These are phyloP conservation scores for Pissodes strobi DNA, from an alignment of 1,140 invertebrate species.

Conservation along the genomic window DNA sequence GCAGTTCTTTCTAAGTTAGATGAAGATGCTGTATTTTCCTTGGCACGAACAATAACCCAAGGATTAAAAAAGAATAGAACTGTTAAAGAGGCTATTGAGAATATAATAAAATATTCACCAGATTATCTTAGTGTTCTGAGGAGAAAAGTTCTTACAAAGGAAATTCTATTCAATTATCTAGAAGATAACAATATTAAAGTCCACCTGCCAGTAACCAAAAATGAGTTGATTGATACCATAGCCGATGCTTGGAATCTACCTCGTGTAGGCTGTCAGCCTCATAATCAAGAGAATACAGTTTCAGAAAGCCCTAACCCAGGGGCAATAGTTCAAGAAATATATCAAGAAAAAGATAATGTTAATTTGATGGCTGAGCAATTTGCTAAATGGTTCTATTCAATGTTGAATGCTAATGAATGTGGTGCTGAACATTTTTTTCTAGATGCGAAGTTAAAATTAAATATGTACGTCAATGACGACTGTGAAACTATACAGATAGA, in stretches of 20 bases:
- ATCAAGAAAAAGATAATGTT: constrained; percentile 37
- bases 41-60: constrained; percentile 49
- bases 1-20: constrained; percentile 44
- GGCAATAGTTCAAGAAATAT: background rate
- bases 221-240: constrained; percentile 55
- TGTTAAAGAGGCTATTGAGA: constrained; percentile 55
- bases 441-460: constrained; percentile 54
- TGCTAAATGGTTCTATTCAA: constrained; percentile 64
- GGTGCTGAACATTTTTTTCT: constrained; percentile 59
- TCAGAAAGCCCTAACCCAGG: background rate
- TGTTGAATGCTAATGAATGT: constrained; percentile 60
- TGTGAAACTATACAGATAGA: constrained; percentile 40
- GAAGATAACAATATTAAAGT: constrained; percentile 53
- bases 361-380: constrained; percentile 61
- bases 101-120: constrained; percentile 55
- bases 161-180: constrained; percentile 58
- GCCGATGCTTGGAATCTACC: constrained; percentile 54
- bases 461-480: constrained; percentile 45
- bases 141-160: constrained; percentile 57
- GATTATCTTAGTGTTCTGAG: constrained; percentile 54
- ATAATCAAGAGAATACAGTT: background rate
- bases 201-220: constrained; percentile 56
- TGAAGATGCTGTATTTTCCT: constrained; percentile 41
- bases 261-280: background rate
- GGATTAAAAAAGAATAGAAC: constrained; percentile 46